These are phyloP conservation scores for Magallana gigas DNA, from an alignment of 1,140 invertebrate genomes.

Conservation along the genomic window DNA sequence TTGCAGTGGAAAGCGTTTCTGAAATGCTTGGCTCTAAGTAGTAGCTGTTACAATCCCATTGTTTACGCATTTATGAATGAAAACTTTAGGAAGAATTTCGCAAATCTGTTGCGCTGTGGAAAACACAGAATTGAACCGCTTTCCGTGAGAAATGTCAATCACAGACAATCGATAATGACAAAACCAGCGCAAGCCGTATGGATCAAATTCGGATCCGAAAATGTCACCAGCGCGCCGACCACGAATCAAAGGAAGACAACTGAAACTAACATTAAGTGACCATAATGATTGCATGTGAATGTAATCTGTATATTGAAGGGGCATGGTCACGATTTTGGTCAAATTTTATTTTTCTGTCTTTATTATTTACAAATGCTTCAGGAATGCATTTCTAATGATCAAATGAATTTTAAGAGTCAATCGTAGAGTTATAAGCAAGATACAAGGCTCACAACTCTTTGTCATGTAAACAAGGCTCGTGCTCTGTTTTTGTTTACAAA, in stretches of 20 bases:
- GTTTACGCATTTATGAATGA: slow-evolving; percentile 93
- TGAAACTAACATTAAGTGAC: background rate
- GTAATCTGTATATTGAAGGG: too few relatives aligned
- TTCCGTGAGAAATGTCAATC: background rate
- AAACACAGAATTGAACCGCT: slow-evolving; percentile 59
- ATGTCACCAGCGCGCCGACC: background rate
- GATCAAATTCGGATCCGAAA: slow-evolving; percentile 17
- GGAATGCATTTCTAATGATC: too few relatives aligned
- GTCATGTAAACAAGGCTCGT: too few relatives aligned
- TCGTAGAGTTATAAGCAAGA: too few relatives aligned
- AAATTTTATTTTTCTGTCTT: too few relatives aligned
- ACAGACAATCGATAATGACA: slow-evolving; percentile 3
- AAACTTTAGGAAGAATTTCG: slow-evolving; percentile 84
- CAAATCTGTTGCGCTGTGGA: slow-evolving; percentile 54
- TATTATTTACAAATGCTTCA: too few relatives aligned
- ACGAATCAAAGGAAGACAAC: background rate
- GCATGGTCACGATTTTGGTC: too few relatives aligned
- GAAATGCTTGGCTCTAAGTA: slow-evolving; percentile 83
- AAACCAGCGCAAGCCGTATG: background rate
- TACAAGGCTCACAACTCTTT: too few relatives aligned
- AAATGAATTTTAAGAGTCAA: too few relatives aligned
- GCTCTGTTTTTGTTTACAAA: too few relatives aligned
- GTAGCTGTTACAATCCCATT: slow-evolving; percentile 91
- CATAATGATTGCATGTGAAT: too few relatives aligned
- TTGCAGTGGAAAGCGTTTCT: slow-evolving; percentile 57